Base-by-base conservation (phyloP, 2,797 vertebrate genomes). In the Poecilia wingei region DNA sequence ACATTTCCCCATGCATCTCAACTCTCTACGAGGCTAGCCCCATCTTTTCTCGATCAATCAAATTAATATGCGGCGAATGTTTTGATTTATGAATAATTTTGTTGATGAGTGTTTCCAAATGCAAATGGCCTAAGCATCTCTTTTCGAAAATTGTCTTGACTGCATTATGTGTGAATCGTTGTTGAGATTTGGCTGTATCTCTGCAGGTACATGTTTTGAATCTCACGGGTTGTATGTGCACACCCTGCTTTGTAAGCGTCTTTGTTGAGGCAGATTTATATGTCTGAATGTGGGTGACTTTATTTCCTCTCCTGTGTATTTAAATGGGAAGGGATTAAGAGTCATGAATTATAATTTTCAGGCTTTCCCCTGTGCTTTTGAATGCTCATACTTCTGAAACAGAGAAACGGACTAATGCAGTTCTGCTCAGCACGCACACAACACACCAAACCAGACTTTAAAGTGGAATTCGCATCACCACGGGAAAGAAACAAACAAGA, bases 271-370 rank as follows among this genome's bases (percentile, higher is more conserved):
- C 72, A 57, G 68, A 73, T 61, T 71, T 49, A 79, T 68, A 41
- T 74, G 13, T 81, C 74, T 84, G 49, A 74, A 73, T 74, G 66
- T 75, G 78, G 81, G 78, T 61, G 76, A 79, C 80, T 81, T 72
- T 66, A 74, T 86, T 80, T 78, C 55, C 77, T 83, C 83, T 88
- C 45, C 71, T 82, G 83, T 83, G 83, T 86, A 88, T 92, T 92
- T 86, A 86, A 90, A 90, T 87, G 74, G 51, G 75, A 13, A 25
- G 71, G 90, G 90, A 93, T 92, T 91, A 93, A 85, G 85, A 88
- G 80, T 85, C 90, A 91, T 92, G 88, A 87, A 84, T 91, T 94
- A 87, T 88, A 87, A 90, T 94, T 93, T 93, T 79, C 74, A 86
- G 83, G 75, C 82, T 73, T 78, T 82, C 83, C 79, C 90, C 61